Base-by-base conservation (phyloP, 2,113 vertebrate genomes). In the Brachypteracias leptosomus region DNA sequence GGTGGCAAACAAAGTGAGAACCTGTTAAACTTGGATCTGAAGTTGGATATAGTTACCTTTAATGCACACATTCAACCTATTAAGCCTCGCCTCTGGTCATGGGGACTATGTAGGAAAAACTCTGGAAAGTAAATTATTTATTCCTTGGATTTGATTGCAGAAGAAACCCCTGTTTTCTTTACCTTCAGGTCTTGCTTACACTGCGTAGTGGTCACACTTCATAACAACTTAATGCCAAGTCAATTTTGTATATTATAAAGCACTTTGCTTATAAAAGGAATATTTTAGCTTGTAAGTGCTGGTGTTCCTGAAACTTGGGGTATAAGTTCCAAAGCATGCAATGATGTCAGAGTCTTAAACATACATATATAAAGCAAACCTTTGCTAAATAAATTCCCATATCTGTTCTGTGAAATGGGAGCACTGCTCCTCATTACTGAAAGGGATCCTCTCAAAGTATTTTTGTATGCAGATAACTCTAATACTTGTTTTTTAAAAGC, bases 281-380 rank as follows among this genome's bases (percentile, higher is more conserved):
- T 24, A 13, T 25, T 80, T 62, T 8, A 62, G 25, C 52, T 58
- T 82, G 52, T 40, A 47, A 80, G 33, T n/a, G 21, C 18, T 72
- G 47, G 18, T 80, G 29, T 65, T 95, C 26, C 35, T 65, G n/a
- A 76, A 62, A 31, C 13, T 76, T 0, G 0, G 26, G 24, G 19
- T 66, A 15, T 21, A 36, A 22, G 19, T 57, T 73, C 35, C 44
- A 74, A 90, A 77, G 31, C 38, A 47, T 59, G 21, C 7, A 47
- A 2, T 80, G 35, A 66, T 65, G 85, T 79, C 5, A 3, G 29
- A 33, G 13, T 16, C 81, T 79, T 82, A 80, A 73, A 66, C 4
- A 22, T 28, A 1, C 0, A 0, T 25, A 5, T 4, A 8, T 29
- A 58, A 73, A 79, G 31, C 21, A 76, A 61, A 47, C 3, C 2